Evolutionary conservation across 2,888 invertebrate genomes (phyloP), one percentile per base, ranked within the genome.

Genomic region (Drosophila prostipennis): DNA sequence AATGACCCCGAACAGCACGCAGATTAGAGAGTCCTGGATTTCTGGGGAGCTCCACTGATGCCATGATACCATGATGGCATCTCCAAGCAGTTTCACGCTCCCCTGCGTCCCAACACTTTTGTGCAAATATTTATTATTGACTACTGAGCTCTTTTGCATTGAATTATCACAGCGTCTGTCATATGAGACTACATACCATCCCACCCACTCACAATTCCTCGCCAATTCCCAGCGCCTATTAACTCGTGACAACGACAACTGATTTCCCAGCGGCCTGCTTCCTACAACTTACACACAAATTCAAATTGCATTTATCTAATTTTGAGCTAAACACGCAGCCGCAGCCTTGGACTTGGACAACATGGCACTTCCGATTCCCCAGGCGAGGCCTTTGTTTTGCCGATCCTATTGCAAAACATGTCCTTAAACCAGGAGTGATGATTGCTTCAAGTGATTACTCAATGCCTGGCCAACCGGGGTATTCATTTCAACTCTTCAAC

Each of bases 221-320:
- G 26, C 26, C 26, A 72, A 86, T 79, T 82, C 82, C 82, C 82
- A 77, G 67, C 69, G 75, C 79, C 76, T 65, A 86, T 82, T 86
- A 82, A 79, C 71, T 86, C 64, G 55, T 86, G 81, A 82, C 87
- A 82, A 79, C 79, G 77, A 64, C 79, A 74, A 52, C 58, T 82
- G 81, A 82, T 82, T 82, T 82, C 82, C 81, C 82, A 43, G 39
- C 43, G 79, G 87, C 46, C 60, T 63, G 65, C 68, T 79, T 80
- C 73, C 79, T 65, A 72, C 84, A 82, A 79, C 80, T 76, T 80
- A 77, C 72, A 75, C 74, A 80, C 77, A 72, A 76, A 73, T 72
- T 77, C 67, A 78, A 82, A 86, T 86, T 74, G 79, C 80, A 80
- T 83, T 82, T 82, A 83, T 82, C 80, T 86, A 77, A 82, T 82